These are phyloP conservation scores for Triplophysa yarkandensis DNA, from an alignment of 2,797 vertebrate genomes.

Conservation along the genomic window DNA sequence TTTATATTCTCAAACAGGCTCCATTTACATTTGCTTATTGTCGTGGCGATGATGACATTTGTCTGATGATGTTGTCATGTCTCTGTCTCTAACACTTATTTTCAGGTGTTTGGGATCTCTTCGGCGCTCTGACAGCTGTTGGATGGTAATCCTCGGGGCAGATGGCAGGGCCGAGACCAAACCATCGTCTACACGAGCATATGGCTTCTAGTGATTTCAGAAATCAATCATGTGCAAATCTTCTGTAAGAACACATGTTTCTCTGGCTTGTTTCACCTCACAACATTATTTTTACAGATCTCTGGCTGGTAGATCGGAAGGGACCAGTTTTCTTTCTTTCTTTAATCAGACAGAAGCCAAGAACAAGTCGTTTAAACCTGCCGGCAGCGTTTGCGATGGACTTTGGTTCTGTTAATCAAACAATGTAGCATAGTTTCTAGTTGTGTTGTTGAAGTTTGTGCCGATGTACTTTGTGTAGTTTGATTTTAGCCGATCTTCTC, in stretches of 20 bases:
- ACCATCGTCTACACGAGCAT: neutral
- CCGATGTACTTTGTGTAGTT: conserved; percentile 14
- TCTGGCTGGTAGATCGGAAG: neutral
- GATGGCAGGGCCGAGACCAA: conserved; percentile 21
- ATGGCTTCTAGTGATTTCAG: conserved; percentile 1
- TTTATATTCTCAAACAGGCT: too few relatives aligned
- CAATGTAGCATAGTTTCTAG: too few relatives aligned
- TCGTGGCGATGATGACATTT: too few relatives aligned
- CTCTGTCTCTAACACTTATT: conserved; percentile 16
- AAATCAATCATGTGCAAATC: conserved; percentile 36
- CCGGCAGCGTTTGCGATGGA: conserved; percentile 34
- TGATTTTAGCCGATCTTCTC: neutral
- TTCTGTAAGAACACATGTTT: conserved; percentile 12
- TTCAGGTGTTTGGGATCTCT: conserved; percentile 11
- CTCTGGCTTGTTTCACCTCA: conserved; percentile 12
- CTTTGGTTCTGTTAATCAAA: neutral
- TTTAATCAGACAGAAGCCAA: neutral
- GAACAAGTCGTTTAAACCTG: neutral
- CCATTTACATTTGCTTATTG: too few relatives aligned
- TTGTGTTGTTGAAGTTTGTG: too few relatives aligned
- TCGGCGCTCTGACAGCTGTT: conserved; percentile 37
- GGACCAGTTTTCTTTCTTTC: neutral
- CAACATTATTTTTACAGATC: neutral
- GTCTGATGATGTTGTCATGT: neutral
- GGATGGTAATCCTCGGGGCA: conserved; percentile 30